Base-by-base conservation (phyloP, 2,888 invertebrate species). In the Ashinkailepas kermadecensis region DNA sequence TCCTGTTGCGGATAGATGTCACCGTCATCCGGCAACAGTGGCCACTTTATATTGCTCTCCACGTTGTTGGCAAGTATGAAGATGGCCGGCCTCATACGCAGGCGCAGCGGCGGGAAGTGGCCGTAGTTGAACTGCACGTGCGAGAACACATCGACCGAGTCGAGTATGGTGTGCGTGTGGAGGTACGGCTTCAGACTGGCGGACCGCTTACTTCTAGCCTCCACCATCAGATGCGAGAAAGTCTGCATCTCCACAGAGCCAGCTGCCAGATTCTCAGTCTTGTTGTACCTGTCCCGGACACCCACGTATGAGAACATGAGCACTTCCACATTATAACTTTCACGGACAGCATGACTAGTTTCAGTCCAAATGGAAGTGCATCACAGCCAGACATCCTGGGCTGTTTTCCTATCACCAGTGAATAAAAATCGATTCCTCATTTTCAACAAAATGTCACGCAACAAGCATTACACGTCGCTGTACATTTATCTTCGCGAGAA, bases 131-230 rank as follows among this genome's bases (percentile, higher is more conserved):
- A 90, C 62, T 92, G 90, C 82, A 96, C 91, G 86, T 94, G 94
- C 82, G 93, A 93, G 87, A 95, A 96, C 81, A 94, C 93, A 85
- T 95, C 94, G 25, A 95, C 90, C 81, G 91, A 91, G 85, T 94
- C 93, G 82, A 95, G 87, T 78, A 93, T 91, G 78, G 92, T 91
- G 86, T 94, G 95, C 0, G 94, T 92, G 83, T 92, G 90, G 18
- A 91, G 88, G 84, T 94, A 93, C 0, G 91, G 90, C 86, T 93
- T 92, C 85, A 95, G 89, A 84, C 91, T 92, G 12, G 91, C 88
- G 0, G 93, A 93, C 87, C 93, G 93, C 89, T 93, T 94, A 86
- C 92, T 94, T 87, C 93, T 94, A 0, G 93, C 93, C 89, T 95
- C 95, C 59, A 94, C 88, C 82, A 96, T 88, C 80, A 96, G 89